Base-by-base conservation (phyloP, 1,140 invertebrate genomes). In the Cheumatopsyche charites region DNA sequence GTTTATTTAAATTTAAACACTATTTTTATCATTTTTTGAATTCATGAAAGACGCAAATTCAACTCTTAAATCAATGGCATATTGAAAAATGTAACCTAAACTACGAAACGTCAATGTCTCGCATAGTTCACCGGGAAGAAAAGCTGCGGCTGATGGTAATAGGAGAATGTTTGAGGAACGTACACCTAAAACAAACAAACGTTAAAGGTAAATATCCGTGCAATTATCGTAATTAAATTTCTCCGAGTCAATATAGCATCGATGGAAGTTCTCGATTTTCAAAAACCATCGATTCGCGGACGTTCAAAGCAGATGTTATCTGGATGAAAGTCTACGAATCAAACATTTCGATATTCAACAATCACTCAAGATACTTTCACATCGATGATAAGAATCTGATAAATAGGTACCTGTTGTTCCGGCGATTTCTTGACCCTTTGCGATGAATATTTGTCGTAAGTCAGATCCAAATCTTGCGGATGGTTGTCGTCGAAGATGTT, bases 361-460 rank as follows among this genome's bases (percentile, higher is more conserved):
- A 58, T 23, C 55, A 25, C 21, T 58, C 55, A 1, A 25, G 21
- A 58, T 11, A 23, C 11, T 21, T 21, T 25, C 47, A n/a, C 43
- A 15, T 47, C 43, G 13, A 47, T n/a, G 43, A 47, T 58, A 58
- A 25, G 23, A 58, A 23, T 21, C 55, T 58, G 12, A 25, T 36
- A 36, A 36, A 49, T 67, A 7, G 11, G 6, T 68, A 68, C 72
- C 75, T 76, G 69, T 62, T 62, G 25, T 58, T 67, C 62, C 55
- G 72, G 75, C 19, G 75, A 76, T 66, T 76, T 76, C 36, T 73
- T 73, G 6, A 76, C 72, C 43, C 75, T 73, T 17, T 68, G 71
- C 13, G 71, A 58, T 25, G 72, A 9, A 15, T 49, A 23, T 66
- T 76, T 76, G 26, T 71, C 75, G 41, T 73, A 76, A 29, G 52